Percentiles rank a stretch among this genome's conserved stretches.
These are phyloP conservation scores for Galerucella pusilla DNA, from an alignment of 2,888 invertebrate genomes.

Conservation along the genomic window DNA sequence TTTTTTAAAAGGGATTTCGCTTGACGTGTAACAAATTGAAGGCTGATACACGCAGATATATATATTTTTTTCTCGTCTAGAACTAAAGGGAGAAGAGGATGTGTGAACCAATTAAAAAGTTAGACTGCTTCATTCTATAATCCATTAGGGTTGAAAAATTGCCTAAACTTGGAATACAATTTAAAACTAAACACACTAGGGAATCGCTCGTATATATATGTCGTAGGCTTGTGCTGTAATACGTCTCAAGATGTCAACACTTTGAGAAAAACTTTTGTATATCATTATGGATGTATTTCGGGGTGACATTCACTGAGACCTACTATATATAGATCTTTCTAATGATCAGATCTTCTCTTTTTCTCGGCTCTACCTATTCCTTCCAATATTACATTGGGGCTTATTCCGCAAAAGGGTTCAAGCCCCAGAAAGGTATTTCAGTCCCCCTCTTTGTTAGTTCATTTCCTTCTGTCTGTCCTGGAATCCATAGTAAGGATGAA, in stretches of 20 bases:
- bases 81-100: background rate
- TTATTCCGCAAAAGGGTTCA: too few species aligned
- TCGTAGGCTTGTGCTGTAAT: slow-evolving; percentile 15
- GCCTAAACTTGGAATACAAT: slow-evolving; percentile 15
- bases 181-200: slow-evolving; percentile 12
- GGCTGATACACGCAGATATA: slow-evolving; percentile 7
- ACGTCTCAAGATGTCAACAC: background rate
- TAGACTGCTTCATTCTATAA: slow-evolving; percentile 12
- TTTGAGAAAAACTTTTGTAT: slow-evolving; percentile 6
- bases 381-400: too few species aligned
- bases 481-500: too few species aligned
- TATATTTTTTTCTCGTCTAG: background rate
- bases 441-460: too few species aligned
- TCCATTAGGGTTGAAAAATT: slow-evolving; percentile 12
- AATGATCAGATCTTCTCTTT: too few species aligned
- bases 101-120: slow-evolving; percentile 21
- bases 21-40: slow-evolving; percentile 31
- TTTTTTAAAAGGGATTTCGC: slow-evolving; percentile 24
- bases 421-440: too few species aligned
- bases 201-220: background rate
- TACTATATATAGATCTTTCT: too few species aligned
- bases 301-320: too few species aligned
- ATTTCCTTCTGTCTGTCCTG: too few species aligned
- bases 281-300: too few species aligned
- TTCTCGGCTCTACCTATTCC: too few species aligned